A percentile compares a stretch with the other conserved stretches of the same genome.
phyloP scores from a whole-genome alignment of 2,888 invertebrate species.

The Dioctria rufipes region DNA sequence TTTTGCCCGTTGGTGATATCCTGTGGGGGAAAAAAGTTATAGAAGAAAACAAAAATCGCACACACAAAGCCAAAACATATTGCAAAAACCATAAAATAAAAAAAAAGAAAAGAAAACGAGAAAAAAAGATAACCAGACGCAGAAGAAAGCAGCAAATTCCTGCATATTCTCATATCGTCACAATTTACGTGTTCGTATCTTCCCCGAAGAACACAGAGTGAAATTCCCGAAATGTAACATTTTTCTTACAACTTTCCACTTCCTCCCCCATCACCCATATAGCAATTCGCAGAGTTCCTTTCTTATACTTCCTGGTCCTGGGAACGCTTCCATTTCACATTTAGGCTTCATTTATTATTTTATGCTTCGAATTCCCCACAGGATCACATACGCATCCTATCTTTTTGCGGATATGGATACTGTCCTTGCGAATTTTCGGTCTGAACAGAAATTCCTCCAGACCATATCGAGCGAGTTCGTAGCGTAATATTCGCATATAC shows the following conservation, averaged over 20 bases:
- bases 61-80: constrained; percentile 52
- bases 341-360: constrained; percentile 59
- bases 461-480: constrained; percentile 15
- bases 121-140: neutral
- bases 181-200: constrained; percentile 58
- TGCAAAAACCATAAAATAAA: constrained; percentile 56
- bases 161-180: constrained; percentile 58
- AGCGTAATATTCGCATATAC: constrained; percentile 54
- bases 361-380: constrained; percentile 57
- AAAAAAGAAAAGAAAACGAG: constrained; percentile 15
- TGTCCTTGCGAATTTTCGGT: constrained; percentile 25
- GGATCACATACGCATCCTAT: constrained; percentile 49
- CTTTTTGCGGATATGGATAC: constrained; percentile 35
- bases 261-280: constrained; percentile 5
- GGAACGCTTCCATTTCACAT: constrained; percentile 55
- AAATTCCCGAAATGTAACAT: constrained; percentile 55
- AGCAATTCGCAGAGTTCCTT: constrained; percentile 25
- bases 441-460: constrained; percentile 31
- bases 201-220: constrained; percentile 28
- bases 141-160: constrained; percentile 50
- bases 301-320: constrained; percentile 25
- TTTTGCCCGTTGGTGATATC: constrained; percentile 26
- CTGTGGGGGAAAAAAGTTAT: neutral
- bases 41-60: constrained; percentile 24
- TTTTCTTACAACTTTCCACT: constrained; percentile 45